Base-by-base conservation (phyloP, 1,140 invertebrate genomes). In the Leguminivora glycinivorella region DNA sequence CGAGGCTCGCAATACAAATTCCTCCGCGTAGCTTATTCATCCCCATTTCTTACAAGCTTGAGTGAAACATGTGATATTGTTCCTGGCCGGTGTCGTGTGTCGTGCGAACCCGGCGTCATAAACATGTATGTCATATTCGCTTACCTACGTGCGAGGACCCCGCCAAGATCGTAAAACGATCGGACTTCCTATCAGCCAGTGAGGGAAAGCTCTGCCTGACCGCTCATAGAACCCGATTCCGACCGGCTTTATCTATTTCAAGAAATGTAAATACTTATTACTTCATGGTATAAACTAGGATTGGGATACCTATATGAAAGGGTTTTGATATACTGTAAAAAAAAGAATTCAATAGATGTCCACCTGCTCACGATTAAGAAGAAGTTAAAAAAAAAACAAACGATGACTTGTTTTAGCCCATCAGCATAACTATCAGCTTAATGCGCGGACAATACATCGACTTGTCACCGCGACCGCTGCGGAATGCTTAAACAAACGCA, bases 391-490 rank as follows among this genome's bases (percentile, higher is more conserved):
- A 81, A 76, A 86, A 86, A 82, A 83, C 74, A 73, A 81, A 72
- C 67, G 84, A 84, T 84, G 81, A 83, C 84, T 82, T 84, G 83
- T 83, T 85, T 87, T 86, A 88, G 78, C 80, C 72, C 73, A 82
- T 52, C 47, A 52, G 47, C 17, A 52, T 52, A 52, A 52, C 47
- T 74, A 88, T 84, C 87, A 88, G 75, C 72, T 85, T 82, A 87
- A 87, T 84, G 81, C 83, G 78, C 80, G 83, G 81, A 91, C 89
- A 91, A 91, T 91, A 91, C 89, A 91, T 91, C 88, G 83, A 81
- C 84, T 80, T 91, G 88, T 91, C 88, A 87, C 79, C 81, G 84
- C 84, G 85, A 87, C 88, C 85, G 88, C 87, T 83, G 81, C 80
- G 88, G 89, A 90, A 91, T 91, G 86, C 79, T 86, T 84, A 80